Conservation (phyloP, 2,888 invertebrate species). For the Netelia virgata region DNA sequence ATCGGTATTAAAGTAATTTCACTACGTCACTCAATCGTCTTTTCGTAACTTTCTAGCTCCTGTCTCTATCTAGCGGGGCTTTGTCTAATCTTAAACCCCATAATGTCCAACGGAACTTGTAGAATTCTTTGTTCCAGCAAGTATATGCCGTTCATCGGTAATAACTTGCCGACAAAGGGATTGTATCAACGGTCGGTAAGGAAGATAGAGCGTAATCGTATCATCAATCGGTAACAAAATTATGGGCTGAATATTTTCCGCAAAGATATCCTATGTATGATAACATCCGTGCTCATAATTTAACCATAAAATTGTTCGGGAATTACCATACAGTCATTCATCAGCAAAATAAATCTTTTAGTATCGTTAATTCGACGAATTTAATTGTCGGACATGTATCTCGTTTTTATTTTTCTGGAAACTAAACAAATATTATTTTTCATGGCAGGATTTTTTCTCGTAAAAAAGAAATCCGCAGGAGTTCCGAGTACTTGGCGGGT, state of each 20-base stretch:
- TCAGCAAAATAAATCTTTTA: no score
- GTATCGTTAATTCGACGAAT: no score
- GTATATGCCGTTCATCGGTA: neutral
- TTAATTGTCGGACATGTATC: no score
- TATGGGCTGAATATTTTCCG: neutral
- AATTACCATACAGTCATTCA: no score
- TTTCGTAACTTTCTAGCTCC: neutral
- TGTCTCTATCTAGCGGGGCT: neutral
- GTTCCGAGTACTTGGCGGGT: neutral
- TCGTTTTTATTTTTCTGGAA: no score
- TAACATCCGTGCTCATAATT: no score
- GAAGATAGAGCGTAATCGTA: neutral
- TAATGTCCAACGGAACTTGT: neutral
- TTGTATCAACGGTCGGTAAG: neutral
- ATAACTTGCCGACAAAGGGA: neutral
- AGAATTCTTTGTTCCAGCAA: neutral
- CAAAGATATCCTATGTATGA: neutral
- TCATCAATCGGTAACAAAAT: neutral
- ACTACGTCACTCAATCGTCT: neutral
- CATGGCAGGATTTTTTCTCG: no score
- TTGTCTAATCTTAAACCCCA: neutral
- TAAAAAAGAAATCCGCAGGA: neutral
- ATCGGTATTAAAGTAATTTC: no score
- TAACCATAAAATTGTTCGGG: no score
- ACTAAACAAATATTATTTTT: no score